These are phyloP conservation scores for Ammodytes dubius DNA, from an alignment of 2,113 vertebrate genomes.

Conservation along the genomic window DNA sequence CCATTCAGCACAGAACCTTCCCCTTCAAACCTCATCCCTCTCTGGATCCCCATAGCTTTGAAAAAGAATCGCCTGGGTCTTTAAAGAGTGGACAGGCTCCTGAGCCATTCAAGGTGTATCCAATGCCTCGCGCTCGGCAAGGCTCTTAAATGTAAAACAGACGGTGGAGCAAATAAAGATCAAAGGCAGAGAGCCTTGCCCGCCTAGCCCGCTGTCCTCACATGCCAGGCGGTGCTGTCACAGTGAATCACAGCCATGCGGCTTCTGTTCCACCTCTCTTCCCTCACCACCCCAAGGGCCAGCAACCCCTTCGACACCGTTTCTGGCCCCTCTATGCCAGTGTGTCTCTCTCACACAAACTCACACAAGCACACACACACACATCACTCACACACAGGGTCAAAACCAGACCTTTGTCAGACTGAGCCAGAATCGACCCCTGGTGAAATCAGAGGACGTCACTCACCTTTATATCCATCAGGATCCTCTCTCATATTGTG, in stretches of 20 bases:
- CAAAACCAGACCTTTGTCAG: slow-evolving; percentile 44
- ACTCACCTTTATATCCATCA: neutral
- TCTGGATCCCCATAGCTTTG: slow-evolving; percentile 77
- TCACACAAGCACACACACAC: slow-evolving; percentile 23
- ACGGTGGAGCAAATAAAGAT: slow-evolving; percentile 85
- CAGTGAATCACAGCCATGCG: slow-evolving; percentile 80
- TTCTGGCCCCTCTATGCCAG: slow-evolving; percentile 38
- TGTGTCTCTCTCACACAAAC: slow-evolving; percentile 35
- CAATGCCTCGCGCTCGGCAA: slow-evolving; percentile 82
- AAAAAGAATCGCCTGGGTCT: slow-evolving; percentile 79
- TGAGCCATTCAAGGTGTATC: slow-evolving; percentile 83
- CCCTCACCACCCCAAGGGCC: slow-evolving; percentile 49
- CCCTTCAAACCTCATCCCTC: slow-evolving; percentile 68
- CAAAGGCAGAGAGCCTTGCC: slow-evolving; percentile 80
- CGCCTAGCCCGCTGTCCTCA: slow-evolving; percentile 81
- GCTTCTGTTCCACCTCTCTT: slow-evolving; percentile 55
- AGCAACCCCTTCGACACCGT: slow-evolving; percentile 29
- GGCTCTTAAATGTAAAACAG: slow-evolving; percentile 87
- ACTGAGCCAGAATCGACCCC: slow-evolving; percentile 26
- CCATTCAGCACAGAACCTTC: slow-evolving; percentile 44
- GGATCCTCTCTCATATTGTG: neutral
- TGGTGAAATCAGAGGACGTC: neutral
- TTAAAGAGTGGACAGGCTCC: slow-evolving; percentile 77
- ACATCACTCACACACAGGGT: slow-evolving; percentile 38
- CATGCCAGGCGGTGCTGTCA: slow-evolving; percentile 84